Conservation (phyloP, 2,888 invertebrate genomes). For the Melanchra persicariae region DNA sequence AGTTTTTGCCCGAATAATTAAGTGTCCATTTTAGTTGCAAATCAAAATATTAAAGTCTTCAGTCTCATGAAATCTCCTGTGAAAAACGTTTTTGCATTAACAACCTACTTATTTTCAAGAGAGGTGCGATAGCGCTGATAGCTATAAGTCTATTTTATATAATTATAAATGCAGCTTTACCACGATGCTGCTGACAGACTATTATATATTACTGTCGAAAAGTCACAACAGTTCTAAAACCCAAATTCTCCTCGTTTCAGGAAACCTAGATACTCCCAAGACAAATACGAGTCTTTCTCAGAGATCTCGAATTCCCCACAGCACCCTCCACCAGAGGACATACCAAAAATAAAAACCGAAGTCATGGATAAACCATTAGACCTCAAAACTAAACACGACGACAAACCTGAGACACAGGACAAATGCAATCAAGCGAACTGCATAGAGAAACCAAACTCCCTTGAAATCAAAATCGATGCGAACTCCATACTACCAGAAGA, state of each 20-base stretch:
- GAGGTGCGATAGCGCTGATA: too few species aligned
- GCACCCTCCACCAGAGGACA: conserved; percentile 81
- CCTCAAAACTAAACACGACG: conserved; percentile 80
- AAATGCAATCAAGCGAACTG: conserved; percentile 80
- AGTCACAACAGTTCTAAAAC: not conserved
- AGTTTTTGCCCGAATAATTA: too few species aligned
- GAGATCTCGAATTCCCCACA: conserved; percentile 87
- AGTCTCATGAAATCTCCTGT: too few species aligned
- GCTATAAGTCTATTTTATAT: not conserved
- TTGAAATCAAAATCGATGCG: conserved; percentile 86
- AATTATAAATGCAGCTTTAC: not conserved
- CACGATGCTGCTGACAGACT: too few species aligned
- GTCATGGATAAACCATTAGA: conserved; percentile 81
- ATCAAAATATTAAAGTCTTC: too few species aligned
- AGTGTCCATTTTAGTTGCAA: too few species aligned
- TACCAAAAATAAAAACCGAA: conserved; percentile 80
- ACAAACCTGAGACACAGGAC: conserved; percentile 78
- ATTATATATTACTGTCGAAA: too few species aligned
- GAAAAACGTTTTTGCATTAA: too few species aligned
- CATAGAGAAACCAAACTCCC: conserved; percentile 72
- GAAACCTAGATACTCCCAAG: conserved; percentile 86
- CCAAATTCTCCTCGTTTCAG: conserved; percentile 66
- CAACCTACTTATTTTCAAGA: too few species aligned
- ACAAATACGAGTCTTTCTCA: conserved; percentile 86
- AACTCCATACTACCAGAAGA: conserved; percentile 86